These are phyloP conservation scores for Pedicia rivosa DNA, from an alignment of 2,888 invertebrate genomes.

Conservation along the genomic window DNA sequence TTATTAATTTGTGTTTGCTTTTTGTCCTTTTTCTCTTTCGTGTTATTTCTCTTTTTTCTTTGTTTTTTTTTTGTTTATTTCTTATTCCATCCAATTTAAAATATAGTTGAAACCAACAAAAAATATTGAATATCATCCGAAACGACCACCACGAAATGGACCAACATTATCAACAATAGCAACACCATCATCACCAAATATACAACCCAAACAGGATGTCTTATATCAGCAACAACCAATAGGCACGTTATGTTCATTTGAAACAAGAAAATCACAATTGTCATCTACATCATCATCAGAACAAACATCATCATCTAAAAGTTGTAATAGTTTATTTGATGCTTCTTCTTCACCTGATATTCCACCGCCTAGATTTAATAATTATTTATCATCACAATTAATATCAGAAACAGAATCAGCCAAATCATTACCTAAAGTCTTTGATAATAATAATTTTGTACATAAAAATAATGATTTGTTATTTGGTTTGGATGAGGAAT, in stretches of 20 bases:
- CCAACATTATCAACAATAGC: conserved; percentile 11
- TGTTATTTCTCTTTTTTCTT: conserved; percentile 6
- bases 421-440: neutral
- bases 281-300: conserved; percentile 14
- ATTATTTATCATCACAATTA: too few relatives aligned
- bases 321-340: conserved; percentile 21
- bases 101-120: conserved; percentile 26
- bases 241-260: conserved; percentile 8
- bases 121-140: conserved; percentile 16
- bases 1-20: too few relatives aligned
- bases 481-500: too few relatives aligned
- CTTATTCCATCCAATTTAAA: neutral
- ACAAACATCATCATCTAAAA: conserved; percentile 6
- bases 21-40: neutral
- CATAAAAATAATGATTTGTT: neutral
- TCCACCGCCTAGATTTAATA: too few relatives aligned
- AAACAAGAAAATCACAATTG: neutral
- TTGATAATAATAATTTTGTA: conserved; percentile 11
- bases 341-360: conserved; percentile 28
- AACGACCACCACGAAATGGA: conserved; percentile 5
- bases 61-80: conserved; percentile 4
- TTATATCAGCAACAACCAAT: conserved; percentile 2
- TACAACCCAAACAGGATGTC: conserved; percentile 1
- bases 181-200: conserved; percentile 1
- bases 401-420: too few relatives aligned